A percentile compares a stretch with the other conserved stretches of the same genome.
Conservation (phyloP, 2,888 invertebrate species). For the Acanthococcus lagerstroemiae region DNA sequence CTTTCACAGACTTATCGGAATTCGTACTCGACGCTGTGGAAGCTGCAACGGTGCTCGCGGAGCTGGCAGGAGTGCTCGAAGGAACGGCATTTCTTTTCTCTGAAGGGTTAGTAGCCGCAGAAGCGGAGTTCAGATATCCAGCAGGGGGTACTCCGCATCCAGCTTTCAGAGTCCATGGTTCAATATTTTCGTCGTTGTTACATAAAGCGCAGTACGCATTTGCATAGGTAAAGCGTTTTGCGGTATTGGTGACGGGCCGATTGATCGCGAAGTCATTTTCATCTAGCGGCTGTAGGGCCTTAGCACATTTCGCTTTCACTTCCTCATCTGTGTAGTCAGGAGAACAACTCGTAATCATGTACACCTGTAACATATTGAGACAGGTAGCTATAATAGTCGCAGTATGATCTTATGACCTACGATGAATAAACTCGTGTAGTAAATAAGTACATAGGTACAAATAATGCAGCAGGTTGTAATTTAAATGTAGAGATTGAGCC, state of each 20-base stretch:
- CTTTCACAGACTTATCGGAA: neutral
- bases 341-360: constrained; percentile 43
- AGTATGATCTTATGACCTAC: no score
- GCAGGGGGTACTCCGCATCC: constrained; percentile 32
- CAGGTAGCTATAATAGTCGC: no score
- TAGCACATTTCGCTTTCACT: constrained; percentile 17
- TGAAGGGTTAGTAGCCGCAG: neutral
- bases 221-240: constrained; percentile 15
- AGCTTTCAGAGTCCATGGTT: constrained; percentile 43
- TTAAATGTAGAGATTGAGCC: no score
- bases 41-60: neutral
- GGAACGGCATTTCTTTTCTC: neutral
- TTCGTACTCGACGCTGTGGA: neutral
- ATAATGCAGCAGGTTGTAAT: no score
- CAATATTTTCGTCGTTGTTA: constrained; percentile 33
- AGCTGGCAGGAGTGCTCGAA: neutral
- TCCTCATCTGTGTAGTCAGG: constrained; percentile 39
- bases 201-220: constrained; percentile 20
- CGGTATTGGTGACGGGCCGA: constrained; percentile 2
- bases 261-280: constrained; percentile 1
- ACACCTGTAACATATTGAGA: no score
- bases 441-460: no score
- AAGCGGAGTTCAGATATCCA: neutral
- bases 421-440: no score
- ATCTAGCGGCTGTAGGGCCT: neutral